Base-by-base conservation (phyloP, 2,113 vertebrate genomes). In the Isurus oxyrinchus region DNA sequence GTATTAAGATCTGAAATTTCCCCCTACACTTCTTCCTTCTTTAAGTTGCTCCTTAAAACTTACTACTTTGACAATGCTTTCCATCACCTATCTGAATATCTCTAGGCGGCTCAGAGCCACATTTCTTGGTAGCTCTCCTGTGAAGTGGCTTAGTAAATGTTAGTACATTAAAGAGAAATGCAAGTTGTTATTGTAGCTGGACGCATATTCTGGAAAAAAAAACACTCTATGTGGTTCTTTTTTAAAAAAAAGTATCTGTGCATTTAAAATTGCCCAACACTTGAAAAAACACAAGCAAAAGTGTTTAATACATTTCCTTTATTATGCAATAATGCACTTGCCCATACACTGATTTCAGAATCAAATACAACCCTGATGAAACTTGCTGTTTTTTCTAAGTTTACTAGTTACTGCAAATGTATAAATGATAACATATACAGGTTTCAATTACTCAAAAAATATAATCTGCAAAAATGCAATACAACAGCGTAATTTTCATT, bases 401-500 rank as follows among this genome's bases (percentile, higher is more conserved):
- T 96, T 96, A 96, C 96, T 97, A 84, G 96, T 96, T 2, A 96
- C 96, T 76, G 67, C 69, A 69, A 96, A 97, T 76, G 97, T 97
- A 97, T 96, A 97, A 97, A 97, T 96, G 97, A 96, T 96, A 97
- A 97, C 97, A 97, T 86, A 96, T 97, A 97, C 97, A 97, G 67
- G 95, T 96, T 97, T 97, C 96, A 97, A 97, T 97, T 97, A 96
- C 97, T 97, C 96, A 97, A 97, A 95, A 97, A 98, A 98, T 97
- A 97, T 96, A 97, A 97, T 97, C 97, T 98, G 97, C 97, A 97
- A 72, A 97, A 97, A 97, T 97, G 97, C 97, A 97, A 97, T 95
- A 95, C 94, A 95, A 95, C 94, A 95, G 94, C 66, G 94, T 95
- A 69, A 95, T 95, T 95, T 94, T 95, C 49, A 95, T 95, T 72